Evolutionary conservation across 2,888 invertebrate species (phyloP), one percentile per base, ranked within the genome.

Genomic region (Hemaris fuciformis): DNA sequence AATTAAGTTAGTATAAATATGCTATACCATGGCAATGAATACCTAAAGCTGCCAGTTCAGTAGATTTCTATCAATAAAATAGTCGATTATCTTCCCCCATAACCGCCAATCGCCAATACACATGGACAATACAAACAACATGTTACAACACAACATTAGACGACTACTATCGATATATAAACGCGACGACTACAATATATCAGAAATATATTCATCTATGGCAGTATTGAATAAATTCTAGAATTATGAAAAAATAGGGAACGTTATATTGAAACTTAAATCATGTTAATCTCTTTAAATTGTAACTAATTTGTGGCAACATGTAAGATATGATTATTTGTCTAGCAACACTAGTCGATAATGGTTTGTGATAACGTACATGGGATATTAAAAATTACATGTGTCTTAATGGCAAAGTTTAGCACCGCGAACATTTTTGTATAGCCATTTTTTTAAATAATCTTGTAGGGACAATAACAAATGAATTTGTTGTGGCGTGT

Each of bases 341-440:
- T 66, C 76, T 76, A 80, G 75, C 77, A 71, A 70, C 66, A 73
- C 74, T 76, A 75, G 74, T 67, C 67, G 68, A 74, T 60, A 59
- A 71, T 74, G 41, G 53, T 57, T 62, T 59, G 46, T 48, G 42
- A 57, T 59, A 43, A 62, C 57, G 66, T 66, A 64, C 66, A 61
- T 23, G 64, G 61, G 63, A 64, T 59, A 43, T 62, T 64, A 60
- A 63, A 65, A 61, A 64, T 64, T 34, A 62, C 60, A 64, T 48
- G 60, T 67, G 66, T 65, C 70, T 73, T 79, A 81, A 67, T 81
- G 80, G 79, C 80, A 69, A 80, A 78, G 69, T 67, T 74, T 80
- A 82, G 81, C 83, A 83, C 83, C 83, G 74, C 72, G 69, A 70
- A 71, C 62, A 60, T 65, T 15, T 60, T 46, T 53, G 41, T 13